phyloP scores from a whole-genome alignment of 2,113 vertebrate genomes.

The Aspidoscelis tigris region DNA sequence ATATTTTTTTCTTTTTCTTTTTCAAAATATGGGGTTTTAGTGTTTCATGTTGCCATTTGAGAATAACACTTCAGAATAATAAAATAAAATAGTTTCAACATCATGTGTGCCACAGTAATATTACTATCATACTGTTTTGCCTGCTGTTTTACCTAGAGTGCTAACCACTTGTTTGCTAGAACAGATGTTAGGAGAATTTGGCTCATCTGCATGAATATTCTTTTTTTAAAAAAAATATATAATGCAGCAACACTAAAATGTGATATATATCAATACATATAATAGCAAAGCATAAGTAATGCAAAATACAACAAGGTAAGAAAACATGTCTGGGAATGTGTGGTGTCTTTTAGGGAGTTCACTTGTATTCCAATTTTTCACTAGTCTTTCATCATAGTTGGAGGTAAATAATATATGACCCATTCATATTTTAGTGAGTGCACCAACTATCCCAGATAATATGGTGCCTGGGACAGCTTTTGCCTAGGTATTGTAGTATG shows the following conservation, averaged over 20 bases:
- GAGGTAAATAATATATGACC: constrained; percentile 2
- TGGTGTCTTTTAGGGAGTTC: too few relatives aligned
- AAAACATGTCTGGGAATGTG: not conserved
- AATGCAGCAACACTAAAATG: not conserved
- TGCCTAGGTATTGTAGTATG: too few relatives aligned
- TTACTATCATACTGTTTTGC: not conserved
- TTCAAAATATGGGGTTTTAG: constrained; percentile 41
- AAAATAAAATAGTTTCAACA: not conserved
- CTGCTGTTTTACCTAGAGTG: not conserved
- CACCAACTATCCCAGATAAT: not conserved
- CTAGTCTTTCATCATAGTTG: not conserved
- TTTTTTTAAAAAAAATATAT: not conserved
- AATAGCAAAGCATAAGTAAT: not conserved
- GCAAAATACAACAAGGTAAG: not conserved
- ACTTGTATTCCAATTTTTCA: not conserved
- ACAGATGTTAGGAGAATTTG: not conserved
- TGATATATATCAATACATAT: too few relatives aligned
- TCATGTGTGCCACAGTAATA: not conserved
- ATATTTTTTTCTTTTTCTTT: constrained; percentile 30
- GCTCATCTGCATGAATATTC: not conserved
- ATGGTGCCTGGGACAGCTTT: not conserved
- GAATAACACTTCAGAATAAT: not conserved
- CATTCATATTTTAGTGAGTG: not conserved
- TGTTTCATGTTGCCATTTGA: not conserved
- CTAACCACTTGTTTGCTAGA: not conserved